Evolutionary conservation across 1,140 invertebrate species (phyloP), one percentile per base, ranked within the genome.

Genomic region (Ylistrum balloti): DNA sequence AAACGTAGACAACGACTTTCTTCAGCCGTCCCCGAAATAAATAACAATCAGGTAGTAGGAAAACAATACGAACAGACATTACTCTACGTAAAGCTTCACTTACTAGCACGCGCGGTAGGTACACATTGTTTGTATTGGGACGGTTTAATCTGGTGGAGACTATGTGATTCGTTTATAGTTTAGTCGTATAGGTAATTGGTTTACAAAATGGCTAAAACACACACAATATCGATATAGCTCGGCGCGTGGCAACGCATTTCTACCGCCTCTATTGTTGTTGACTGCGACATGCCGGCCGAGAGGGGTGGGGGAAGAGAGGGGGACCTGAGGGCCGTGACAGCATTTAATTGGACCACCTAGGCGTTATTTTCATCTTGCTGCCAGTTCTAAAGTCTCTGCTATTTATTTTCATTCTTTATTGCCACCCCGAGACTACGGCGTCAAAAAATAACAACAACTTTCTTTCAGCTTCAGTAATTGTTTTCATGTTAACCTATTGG

Each of bases 381-480:
- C 56, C 56, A 74, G 56, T 74, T 74, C 56, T 28, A 74, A 56
- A 56, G 56, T 74, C 56, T 74, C n/a, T 74, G 56, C 15, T 74
- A 74, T 74, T 28, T 74, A 74, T 74, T 74, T 74, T 28, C 56
- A 74, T 28, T 2, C 9, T 74, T 74, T 74, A 74, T 74, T 74
- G 56, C 56, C 56, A 74, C 56, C 17, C 56, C 5, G 56, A 74
- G 56, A 74, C 56, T 28, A 74, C 15, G 28, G 22, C 56, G 45
- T 74, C 22, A 74, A 74, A 74, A n/a, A n/a, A 74, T 74, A 74
- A 74, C 56, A 74, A 74, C 22, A 74, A 74, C 56, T 74, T 74
- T 74, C 56, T 74, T n/a, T 74, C n/a, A 74, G 56, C 56, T n/a
- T 74, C 56, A 28, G 56, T 74, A 74, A 74, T 74, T 74, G 56